Percentiles rank a stretch among this genome's conserved stretches.
Evolutionary conservation across 2,888 invertebrate species (phyloP).

Genomic region (Rhamphomyia laevipes): DNA sequence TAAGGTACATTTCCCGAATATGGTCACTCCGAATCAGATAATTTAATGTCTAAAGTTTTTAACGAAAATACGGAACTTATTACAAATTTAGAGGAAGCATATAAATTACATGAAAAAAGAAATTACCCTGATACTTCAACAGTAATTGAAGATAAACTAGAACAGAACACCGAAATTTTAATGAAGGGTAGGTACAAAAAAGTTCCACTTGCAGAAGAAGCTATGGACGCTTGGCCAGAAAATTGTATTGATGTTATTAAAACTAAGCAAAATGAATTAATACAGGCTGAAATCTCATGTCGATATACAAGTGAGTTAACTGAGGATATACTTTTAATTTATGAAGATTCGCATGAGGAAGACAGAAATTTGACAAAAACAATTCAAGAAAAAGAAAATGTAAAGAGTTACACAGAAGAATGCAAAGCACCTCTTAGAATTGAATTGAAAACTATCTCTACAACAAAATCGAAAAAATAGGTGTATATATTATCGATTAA

Average conservation of each 20-base stretch:
- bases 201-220: conserved; percentile 31
- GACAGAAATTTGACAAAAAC: too few relatives aligned
- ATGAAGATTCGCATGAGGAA: conserved; percentile 42
- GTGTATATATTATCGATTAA: too few relatives aligned
- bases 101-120: too few relatives aligned
- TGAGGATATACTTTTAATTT: conserved; percentile 48
- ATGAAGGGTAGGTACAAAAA: conserved; percentile 24
- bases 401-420: too few relatives aligned
- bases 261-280: not conserved
- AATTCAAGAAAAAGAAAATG: too few relatives aligned
- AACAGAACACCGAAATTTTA: too few relatives aligned
- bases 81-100: not conserved
- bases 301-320: conserved; percentile 27
- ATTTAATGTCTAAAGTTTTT: not conserved
- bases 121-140: too few relatives aligned
- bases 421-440: too few relatives aligned
- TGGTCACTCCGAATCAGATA: not conserved
- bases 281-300: conserved; percentile 14
- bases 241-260: not conserved
- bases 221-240: conserved; percentile 30
- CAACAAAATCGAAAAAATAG: too few relatives aligned
- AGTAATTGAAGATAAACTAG: too few relatives aligned
- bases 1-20: not conserved
- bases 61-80: too few relatives aligned
- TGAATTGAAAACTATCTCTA: too few relatives aligned